Conservation (phyloP, 1,140 invertebrate species). For the Zophobas atratus region DNA sequence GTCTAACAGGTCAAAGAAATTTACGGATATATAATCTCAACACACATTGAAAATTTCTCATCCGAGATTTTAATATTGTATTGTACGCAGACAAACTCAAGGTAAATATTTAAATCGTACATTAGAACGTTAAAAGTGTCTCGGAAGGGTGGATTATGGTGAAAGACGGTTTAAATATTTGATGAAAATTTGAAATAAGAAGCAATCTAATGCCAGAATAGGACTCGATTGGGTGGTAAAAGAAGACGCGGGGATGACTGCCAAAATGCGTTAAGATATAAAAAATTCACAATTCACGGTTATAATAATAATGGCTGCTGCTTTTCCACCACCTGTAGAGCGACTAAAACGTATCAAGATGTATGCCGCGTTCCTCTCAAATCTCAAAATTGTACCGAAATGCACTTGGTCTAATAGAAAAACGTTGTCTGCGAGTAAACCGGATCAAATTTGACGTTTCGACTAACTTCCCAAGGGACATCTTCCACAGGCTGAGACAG, state of each 20-base stretch:
- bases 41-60: constrained; percentile 15
- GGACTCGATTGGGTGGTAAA: constrained; percentile 9
- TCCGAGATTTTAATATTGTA: constrained; percentile 19
- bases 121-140: constrained; percentile 37
- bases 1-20: constrained; percentile 31
- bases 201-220: constrained; percentile 16
- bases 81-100: constrained; percentile 26
- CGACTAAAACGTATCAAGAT: too few relatives aligned
- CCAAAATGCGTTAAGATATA: not conserved
- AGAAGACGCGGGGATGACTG: not conserved
- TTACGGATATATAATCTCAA: constrained; percentile 19
- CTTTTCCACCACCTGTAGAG: too few relatives aligned
- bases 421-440: too few relatives aligned
- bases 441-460: too few relatives aligned
- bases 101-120: constrained; percentile 42
- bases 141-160: constrained; percentile 28
- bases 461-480: not conserved
- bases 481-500: too few relatives aligned
- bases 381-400: too few relatives aligned
- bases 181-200: constrained; percentile 43
- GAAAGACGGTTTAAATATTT: constrained; percentile 30
- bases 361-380: too few relatives aligned
- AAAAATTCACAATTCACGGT: not conserved
- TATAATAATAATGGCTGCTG: not conserved
- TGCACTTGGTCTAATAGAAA: too few relatives aligned